A percentile compares a stretch with the other conserved stretches of the same genome.
Conservation (phyloP, 2,113 vertebrate species). For the Crocuta crocuta region DNA sequence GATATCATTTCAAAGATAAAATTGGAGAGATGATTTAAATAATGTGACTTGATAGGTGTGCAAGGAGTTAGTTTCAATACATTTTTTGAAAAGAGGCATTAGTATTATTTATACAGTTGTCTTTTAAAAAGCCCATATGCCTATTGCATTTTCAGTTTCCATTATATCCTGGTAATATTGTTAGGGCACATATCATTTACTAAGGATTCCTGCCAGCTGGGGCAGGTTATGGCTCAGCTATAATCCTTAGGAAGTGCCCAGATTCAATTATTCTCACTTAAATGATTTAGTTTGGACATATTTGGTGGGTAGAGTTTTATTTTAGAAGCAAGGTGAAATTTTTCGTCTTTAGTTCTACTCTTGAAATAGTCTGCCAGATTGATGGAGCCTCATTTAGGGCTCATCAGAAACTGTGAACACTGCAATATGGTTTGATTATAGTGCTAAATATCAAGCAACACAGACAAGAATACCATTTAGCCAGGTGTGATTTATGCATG, state of each 20-base stretch:
- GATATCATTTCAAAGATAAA: background rate
- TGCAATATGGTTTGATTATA: slow-evolving; percentile 78
- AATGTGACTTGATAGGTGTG: background rate
- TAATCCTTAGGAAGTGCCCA: slow-evolving; percentile 41
- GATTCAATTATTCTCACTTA: slow-evolving; percentile 51
- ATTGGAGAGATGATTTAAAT: background rate
- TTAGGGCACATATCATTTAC: background rate
- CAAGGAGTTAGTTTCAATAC: background rate
- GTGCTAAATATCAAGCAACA: slow-evolving; percentile 65
- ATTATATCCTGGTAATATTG: background rate
- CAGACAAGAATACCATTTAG: slow-evolving; percentile 71
- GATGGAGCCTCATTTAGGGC: slow-evolving; percentile 67
- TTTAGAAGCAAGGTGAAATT: slow-evolving; percentile 56
- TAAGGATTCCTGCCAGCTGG: background rate
- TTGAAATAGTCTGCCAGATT: slow-evolving; percentile 65
- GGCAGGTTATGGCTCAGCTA: slow-evolving; percentile 1
- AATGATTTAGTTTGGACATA: background rate
- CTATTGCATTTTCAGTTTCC: background rate
- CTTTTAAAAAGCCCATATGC: background rate
- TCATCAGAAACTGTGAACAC: slow-evolving; percentile 77
- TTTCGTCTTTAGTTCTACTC: slow-evolving; percentile 62
- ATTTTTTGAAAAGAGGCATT: background rate
- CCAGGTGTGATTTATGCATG: slow-evolving; percentile 77
- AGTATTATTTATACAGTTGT: background rate
- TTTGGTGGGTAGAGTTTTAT: slow-evolving; percentile 51